Base-by-base conservation (phyloP, 2,888 invertebrate genomes). In the Fragum fragum region DNA sequence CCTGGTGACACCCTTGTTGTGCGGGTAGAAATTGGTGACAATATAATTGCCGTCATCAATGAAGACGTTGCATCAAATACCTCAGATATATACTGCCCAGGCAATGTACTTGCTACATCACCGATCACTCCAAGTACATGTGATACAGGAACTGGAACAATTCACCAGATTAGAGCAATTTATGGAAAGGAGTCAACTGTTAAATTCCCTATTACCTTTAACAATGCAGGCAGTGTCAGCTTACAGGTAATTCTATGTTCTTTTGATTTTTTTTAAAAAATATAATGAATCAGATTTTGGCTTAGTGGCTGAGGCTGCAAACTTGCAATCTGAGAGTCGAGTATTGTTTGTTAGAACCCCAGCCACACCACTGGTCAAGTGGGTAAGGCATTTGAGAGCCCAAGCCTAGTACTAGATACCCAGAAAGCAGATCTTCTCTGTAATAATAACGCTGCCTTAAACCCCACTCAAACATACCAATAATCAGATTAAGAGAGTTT, bases 111-210 rank as follows among this genome's bases (percentile, higher is more conserved):
- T 3, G n/a, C 32, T 7, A n/a, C n/a, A 32, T 23, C 57, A 1
- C 26, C 32, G 1, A 61, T 32, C 7, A n/a, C n/a, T 0, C 29
- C 16, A 32, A 32, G 32, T n/a, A 9, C 6, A 32, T 61, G 61
- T 61, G 32, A 32, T 18, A 32, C 32, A n/a, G 26, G 32, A 29
- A 6, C 23, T 26, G 66, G 66, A 0, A 42, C 21, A 9, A 42
- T 66, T 21, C 66, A 66, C 26, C 66, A 66, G 66, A 66, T 66
- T 9, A 9, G 47, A 11, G 66, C 66, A 14, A 42, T 66, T 3
- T 66, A 66, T 42, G 32, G 42, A 16, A 23, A n/a, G 14, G n/a
- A 36, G 18, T 66, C 66, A 21, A 42, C 16, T 23, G 42, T 42
- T 16, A 66, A 66, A 42, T 36, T 66, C 14, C 66, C 66, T 5